phyloP scores from a whole-genome alignment of 2,888 invertebrate species.

The Zaprionus bogoriensis region DNA sequence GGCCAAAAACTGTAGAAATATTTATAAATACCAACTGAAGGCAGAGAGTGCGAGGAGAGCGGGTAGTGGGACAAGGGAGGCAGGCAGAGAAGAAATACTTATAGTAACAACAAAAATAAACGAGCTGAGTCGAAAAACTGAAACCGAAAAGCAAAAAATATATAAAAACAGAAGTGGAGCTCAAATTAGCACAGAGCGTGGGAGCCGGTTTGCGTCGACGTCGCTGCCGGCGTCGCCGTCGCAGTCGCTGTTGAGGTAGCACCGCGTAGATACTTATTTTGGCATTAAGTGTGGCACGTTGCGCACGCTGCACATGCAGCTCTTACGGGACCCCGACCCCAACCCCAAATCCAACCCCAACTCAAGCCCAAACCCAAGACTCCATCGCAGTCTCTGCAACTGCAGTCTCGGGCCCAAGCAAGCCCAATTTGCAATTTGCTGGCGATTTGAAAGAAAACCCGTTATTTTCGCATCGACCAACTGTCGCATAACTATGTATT shows the following conservation, averaged over 20 bases:
- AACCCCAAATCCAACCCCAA: slow-evolving; percentile 5
- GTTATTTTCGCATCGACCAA: slow-evolving; percentile 53
- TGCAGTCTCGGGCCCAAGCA: not conserved
- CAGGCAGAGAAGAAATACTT: slow-evolving; percentile 3
- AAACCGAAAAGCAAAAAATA: slow-evolving; percentile 6
- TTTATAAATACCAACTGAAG: slow-evolving; percentile 65
- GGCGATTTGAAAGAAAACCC: slow-evolving; percentile 35
- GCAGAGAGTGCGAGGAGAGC: no score
- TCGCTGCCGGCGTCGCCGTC: not conserved
- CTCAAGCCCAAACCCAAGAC: not conserved
- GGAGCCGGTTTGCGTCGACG: slow-evolving; percentile 66
- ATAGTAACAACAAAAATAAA: slow-evolving; percentile 35
- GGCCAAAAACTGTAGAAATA: slow-evolving; percentile 52
- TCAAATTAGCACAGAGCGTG: slow-evolving; percentile 81
- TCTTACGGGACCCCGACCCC: slow-evolving; percentile 22
- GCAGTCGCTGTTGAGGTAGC: slow-evolving; percentile 10
- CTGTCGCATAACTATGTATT: slow-evolving; percentile 49
- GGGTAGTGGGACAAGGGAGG: slow-evolving; percentile 10
- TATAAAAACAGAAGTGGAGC: slow-evolving; percentile 60
- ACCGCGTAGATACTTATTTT: slow-evolving; percentile 16
- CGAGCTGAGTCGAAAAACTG: slow-evolving; percentile 17
- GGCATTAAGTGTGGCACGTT: slow-evolving; percentile 34
- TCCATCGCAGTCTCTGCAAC: not conserved
- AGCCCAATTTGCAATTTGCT: not conserved
- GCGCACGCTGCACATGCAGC: slow-evolving; percentile 13